Percentiles rank a stretch among this genome's conserved stretches.
Evolutionary conservation across 2,113 vertebrate species (phyloP).

Genomic region (Talpa occidentalis): DNA sequence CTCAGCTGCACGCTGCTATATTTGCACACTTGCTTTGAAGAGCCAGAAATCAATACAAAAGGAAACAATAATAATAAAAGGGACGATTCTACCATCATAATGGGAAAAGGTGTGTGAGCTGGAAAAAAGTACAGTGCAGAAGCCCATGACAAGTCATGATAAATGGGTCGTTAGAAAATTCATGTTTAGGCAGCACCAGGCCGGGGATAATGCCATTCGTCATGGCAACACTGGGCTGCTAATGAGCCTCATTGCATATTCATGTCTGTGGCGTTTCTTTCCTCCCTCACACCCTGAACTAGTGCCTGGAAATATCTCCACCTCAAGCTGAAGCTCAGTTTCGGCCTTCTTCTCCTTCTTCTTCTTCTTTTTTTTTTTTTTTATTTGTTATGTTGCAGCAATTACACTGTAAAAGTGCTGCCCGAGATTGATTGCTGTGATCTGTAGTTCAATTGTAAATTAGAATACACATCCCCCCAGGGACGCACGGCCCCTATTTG

Average conservation of each 20-base stretch:
- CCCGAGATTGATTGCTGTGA: conserved; percentile 99
- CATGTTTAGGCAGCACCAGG: conserved; percentile 91
- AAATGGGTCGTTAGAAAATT: conserved; percentile 93
- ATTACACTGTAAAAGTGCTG: conserved; percentile 96
- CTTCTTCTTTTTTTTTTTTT: conserved; percentile 83
- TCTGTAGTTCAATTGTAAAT: conserved; percentile 99
- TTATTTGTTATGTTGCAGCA: conserved; percentile 95
- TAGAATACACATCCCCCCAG: conserved; percentile 96
- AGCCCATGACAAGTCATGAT: conserved; percentile 90
- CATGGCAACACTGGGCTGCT: conserved; percentile 90
- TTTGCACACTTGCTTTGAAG: conserved; percentile 11
- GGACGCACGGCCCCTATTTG: conserved; percentile 97
- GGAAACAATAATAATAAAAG: conserved; percentile 76
- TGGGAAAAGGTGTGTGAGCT: conserved; percentile 83
- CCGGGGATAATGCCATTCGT: conserved; percentile 91
- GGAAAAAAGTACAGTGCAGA: conserved; percentile 83
- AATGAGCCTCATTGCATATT: conserved; percentile 94
- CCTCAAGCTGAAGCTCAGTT: conserved; percentile 87
- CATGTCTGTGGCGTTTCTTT: conserved; percentile 83
- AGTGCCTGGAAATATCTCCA: conserved; percentile 87
- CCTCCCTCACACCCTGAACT: conserved; percentile 83
- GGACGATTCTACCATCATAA: conserved; percentile 61
- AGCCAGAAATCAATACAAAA: conserved; percentile 42
- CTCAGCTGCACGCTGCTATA: not conserved
- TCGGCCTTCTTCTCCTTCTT: conserved; percentile 82